A percentile compares a stretch with the other conserved stretches of the same genome.
phyloP scores from a whole-genome alignment of 1,140 invertebrate genomes.

The Pteromalus puparum region DNA sequence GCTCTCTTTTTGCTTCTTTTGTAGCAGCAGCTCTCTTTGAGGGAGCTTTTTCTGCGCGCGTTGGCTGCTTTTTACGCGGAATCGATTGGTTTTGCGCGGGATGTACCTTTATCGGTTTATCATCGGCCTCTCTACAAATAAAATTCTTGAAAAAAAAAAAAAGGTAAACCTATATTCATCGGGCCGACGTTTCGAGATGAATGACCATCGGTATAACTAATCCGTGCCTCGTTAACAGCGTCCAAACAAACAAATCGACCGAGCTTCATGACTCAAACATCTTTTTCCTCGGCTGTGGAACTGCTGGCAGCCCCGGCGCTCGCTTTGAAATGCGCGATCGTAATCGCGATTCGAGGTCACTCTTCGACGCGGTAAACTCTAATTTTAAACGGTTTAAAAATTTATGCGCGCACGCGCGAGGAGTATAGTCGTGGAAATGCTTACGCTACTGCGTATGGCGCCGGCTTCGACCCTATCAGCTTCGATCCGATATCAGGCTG shows the following conservation, averaged over 20 bases:
- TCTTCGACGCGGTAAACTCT: not conserved
- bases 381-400: not conserved
- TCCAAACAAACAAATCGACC: not conserved
- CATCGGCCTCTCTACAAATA: not conserved
- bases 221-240: not conserved
- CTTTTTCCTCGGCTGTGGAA: not conserved
- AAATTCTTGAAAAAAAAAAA: too few species aligned
- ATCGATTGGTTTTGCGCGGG: too few species aligned
- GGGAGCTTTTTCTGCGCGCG: not conserved
- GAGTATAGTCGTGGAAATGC: too few species aligned
- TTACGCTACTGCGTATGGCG: too few species aligned
- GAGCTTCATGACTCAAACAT: not conserved
- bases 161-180: too few species aligned
- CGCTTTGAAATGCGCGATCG: constrained; percentile 25
- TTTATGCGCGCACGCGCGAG: not conserved
- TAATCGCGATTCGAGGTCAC: constrained; percentile 16
- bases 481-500: too few species aligned
- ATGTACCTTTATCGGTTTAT: not conserved
- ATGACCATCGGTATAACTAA: too few species aligned
- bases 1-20: not conserved
- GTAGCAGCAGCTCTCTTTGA: not conserved
- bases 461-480: too few species aligned
- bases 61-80: not conserved
- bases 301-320: not conserved
- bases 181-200: too few species aligned